A percentile compares a stretch with the other conserved stretches of the same genome.
These are phyloP conservation scores for Loriculus beryllinus DNA, from an alignment of 2,797 vertebrate species.

Conservation along the genomic window DNA sequence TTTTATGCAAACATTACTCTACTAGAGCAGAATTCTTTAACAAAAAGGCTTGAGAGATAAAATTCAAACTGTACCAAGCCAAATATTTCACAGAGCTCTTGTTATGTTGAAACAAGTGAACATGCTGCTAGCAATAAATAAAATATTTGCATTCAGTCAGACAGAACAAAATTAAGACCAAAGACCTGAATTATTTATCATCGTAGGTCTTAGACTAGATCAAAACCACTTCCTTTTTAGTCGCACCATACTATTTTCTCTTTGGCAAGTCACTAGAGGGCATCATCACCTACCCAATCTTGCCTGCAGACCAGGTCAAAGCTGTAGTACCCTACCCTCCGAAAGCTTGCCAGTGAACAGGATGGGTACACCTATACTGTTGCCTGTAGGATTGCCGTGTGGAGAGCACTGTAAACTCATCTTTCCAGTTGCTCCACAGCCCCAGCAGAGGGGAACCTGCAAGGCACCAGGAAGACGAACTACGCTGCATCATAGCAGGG, in stretches of 20 bases:
- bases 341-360: neutral
- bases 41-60: neutral
- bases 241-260: neutral
- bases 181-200: neutral
- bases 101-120: neutral
- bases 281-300: constrained; percentile 26
- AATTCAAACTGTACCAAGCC: neutral
- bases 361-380: accelerated
- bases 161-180: neutral
- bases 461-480: neutral
- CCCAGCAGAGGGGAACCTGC: neutral
- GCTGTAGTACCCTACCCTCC: accelerated
- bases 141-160: neutral
- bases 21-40: neutral
- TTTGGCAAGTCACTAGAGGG: constrained; percentile 39
- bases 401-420: neutral
- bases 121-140: neutral
- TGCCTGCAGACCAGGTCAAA: neutral
- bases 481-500: neutral
- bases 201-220: neutral
- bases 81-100: neutral
- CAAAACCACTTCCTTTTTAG: neutral
- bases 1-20: neutral
- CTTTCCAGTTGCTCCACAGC: neutral
- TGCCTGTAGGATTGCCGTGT: neutral